Base-by-base conservation (phyloP, 2,888 invertebrate species). In the Ecliptopera silaceata region DNA sequence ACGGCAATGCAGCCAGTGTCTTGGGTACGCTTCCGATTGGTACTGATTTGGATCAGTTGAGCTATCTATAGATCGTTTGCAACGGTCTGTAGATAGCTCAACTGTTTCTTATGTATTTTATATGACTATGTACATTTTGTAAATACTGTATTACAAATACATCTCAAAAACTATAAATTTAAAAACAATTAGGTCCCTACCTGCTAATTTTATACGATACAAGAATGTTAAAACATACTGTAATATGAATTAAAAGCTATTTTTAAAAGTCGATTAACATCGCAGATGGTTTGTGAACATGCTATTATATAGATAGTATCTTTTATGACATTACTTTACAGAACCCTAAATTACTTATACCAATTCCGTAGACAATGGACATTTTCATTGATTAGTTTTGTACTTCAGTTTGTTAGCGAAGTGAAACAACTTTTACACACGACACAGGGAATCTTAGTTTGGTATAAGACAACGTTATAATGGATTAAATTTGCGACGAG, bases 301-400 rank as follows among this genome's bases (percentile, higher is more conserved):
- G 53, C 52, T 59, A 52, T 61, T 74, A 74, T 68, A 61, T 63
- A 70, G 74, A 77, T 76, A 58, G 50, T 76, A 77, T 77, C 76
- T 64, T 56, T 61, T 43, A 32, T 63, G 64, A 69, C 68, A 69
- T 76, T 71, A 72, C 64, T 53, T 45, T 56, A 65, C 59, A 56
- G 59, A 57, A 64, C 67, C 68, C 68, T 66, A 63, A 72, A 73
- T 72, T 70, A 70, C 5, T 45, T 41, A 54, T 15, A 36, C 31
- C 38, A 65, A 59, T 58, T 49, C 68, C 20, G 44, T 68, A 56
- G 64, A 71, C 69, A 72, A 75, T 65, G 56, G 52, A 56, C 45
- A 43, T 34, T 43, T 45, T 45, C 17, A 47, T 64, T 71, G 55
- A 68, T 68, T 67, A 54, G 63, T 60, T 41, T 26, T 17, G 39